Conservation (phyloP, 1,140 invertebrate genomes). For the Drosophila tani region DNA sequence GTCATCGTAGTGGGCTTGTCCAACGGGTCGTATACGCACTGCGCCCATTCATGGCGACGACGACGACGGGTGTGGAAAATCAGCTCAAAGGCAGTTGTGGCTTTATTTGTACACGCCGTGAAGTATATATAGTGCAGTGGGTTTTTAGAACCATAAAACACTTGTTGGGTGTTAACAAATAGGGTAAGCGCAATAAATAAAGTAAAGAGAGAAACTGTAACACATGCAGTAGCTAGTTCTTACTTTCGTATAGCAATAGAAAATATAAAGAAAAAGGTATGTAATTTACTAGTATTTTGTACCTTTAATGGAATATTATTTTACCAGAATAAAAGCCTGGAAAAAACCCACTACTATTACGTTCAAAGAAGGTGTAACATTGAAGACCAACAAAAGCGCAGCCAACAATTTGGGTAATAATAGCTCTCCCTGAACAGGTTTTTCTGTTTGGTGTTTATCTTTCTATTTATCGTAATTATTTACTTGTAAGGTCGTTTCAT, state of each 20-base stretch:
- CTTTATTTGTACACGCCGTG: slow-evolving; percentile 32
- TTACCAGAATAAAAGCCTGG: neutral
- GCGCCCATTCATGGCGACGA: slow-evolving; percentile 52
- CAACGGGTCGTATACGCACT: slow-evolving; percentile 62
- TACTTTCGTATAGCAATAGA: neutral
- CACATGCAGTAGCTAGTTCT: neutral
- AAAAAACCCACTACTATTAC: neutral
- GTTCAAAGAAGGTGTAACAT: neutral
- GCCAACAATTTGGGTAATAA: slow-evolving; percentile 6
- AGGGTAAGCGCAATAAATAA: slow-evolving; percentile 7
- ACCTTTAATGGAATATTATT: no score
- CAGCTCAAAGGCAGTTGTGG: slow-evolving; percentile 9
- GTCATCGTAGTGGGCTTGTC: slow-evolving; percentile 26
- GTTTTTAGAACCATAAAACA: slow-evolving; percentile 27
- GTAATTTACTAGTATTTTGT: neutral
- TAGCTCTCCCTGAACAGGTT: slow-evolving; percentile 23
- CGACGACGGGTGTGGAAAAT: slow-evolving; percentile 19
- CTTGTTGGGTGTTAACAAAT: slow-evolving; percentile 18
- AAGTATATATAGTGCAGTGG: slow-evolving; percentile 22
- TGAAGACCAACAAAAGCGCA: neutral
- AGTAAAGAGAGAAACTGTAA: slow-evolving; percentile 6
- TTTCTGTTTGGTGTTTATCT: slow-evolving; percentile 30
- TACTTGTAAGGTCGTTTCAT: slow-evolving; percentile 32
- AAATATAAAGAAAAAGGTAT: neutral
- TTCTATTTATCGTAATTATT: slow-evolving; percentile 47